A percentile compares a stretch with the other conserved stretches of the same genome.
Evolutionary conservation across 2,888 invertebrate genomes (phyloP).

Genomic region (Agrilus mali): DNA sequence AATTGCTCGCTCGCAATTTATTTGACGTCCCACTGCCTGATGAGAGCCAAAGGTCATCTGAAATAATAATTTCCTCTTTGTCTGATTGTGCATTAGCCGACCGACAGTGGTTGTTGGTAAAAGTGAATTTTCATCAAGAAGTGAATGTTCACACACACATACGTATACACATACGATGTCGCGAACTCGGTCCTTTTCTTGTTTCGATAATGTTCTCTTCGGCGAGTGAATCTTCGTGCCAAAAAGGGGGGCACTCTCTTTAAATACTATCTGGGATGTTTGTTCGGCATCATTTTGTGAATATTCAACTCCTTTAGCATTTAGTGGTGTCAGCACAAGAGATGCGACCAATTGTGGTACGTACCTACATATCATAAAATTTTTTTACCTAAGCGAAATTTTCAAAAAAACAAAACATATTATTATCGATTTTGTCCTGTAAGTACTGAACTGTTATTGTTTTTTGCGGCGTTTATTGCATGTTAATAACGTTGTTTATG

Average conservation of each 20-base stretch:
- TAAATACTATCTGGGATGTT: slow-evolving; percentile 19
- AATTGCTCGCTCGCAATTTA: no score
- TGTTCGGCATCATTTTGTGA: slow-evolving; percentile 24
- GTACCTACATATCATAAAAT: no score
- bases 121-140: slow-evolving; percentile 12
- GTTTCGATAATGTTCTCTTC: slow-evolving; percentile 9
- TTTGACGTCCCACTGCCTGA: no score
- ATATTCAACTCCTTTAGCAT: slow-evolving; percentile 14
- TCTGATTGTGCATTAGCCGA: background rate
- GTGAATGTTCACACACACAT: slow-evolving; percentile 11
- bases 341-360: slow-evolving; percentile 31
- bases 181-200: no score
- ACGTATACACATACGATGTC: no score
- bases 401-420: background rate
- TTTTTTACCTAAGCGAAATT: slow-evolving; percentile 2
- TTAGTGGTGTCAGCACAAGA: slow-evolving; percentile 22
- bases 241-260: slow-evolving; percentile 17
- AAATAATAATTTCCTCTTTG: background rate
- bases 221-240: slow-evolving; percentile 21
- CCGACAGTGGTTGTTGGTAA: slow-evolving; percentile 9
- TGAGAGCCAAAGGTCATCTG: background rate
- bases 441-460: background rate
- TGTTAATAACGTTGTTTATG: no score
- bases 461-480: no score
- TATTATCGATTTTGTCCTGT: background rate